Evolutionary conservation across 2,888 invertebrate species (phyloP), one percentile per base, ranked within the genome.

Genomic region (Cistogaster globosa): DNA sequence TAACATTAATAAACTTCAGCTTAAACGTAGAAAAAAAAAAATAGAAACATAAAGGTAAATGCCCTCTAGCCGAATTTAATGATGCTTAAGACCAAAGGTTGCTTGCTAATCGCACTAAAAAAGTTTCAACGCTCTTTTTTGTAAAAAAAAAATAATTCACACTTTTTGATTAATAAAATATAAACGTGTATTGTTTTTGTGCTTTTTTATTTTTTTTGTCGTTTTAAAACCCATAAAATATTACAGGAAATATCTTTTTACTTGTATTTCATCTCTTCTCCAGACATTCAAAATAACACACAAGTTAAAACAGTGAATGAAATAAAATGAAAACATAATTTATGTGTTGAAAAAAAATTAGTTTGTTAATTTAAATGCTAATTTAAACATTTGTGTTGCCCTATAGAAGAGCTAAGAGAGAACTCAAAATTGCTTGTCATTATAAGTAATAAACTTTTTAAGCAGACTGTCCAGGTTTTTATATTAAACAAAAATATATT

Each of bases 31-130:
- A 22, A 2, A 20, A 45, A 77, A 67, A 48, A 36, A 48, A 38
- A 53, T 12, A 32, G 20, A 69, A 32, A 32, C 65, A 18, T 32
- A 58, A 80, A 84, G 83, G 79, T 80, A 84, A 84, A 80, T 84
- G 83, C 75, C 83, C 80, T 69, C 74, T 16, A 75, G 79, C 68
- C 45, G 53, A 32, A 58, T 75, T 75, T 80, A 84, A 79, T 84
- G 65, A 84, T 75, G 74, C 75, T 51, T 51, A 45, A 71, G 80
- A 75, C 69, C 69, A 80, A 84, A 79, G 83, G 75, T 80, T 68
- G 55, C 48, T 32, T 11, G 57, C 63, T 55, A 60, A 67, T 60
- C 78, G 72, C 71, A 62, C 45, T 48, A 72, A 38, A 63, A n/a
- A 22, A 36, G 12, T 51, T 38, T 65, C 55, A 55, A 57, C 57